Conservation (phyloP, 2,113 vertebrate genomes). For the Actenoides hombroni region DNA sequence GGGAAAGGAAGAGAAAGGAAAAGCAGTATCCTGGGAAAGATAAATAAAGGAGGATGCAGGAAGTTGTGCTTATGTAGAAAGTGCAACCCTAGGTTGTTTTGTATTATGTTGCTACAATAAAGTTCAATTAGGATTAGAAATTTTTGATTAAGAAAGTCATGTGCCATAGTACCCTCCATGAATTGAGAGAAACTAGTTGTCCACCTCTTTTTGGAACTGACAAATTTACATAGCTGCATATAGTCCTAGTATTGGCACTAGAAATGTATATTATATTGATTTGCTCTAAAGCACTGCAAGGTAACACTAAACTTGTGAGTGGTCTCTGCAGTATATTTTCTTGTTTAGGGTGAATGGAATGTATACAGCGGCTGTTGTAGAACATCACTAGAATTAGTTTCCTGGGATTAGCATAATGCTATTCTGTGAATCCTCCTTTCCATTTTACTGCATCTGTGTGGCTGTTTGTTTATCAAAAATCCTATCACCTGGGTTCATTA, state of each 20-base stretch:
- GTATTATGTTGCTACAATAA: neutral
- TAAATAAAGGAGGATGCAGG: neutral
- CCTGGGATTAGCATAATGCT: conserved; percentile 78
- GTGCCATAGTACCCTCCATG: rapidly evolving
- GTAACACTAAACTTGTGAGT: conserved; percentile 63
- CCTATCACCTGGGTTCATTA: conserved; percentile 75
- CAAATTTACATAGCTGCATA: neutral
- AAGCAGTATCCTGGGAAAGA: neutral
- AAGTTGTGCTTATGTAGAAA: neutral
- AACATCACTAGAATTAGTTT: conserved; percentile 78
- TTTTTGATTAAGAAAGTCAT: neutral
- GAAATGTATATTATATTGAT: conserved; percentile 10
- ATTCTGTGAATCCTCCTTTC: conserved; percentile 71
- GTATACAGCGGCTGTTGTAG: conserved; percentile 34
- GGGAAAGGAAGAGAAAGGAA: neutral
- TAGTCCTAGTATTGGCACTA: neutral
- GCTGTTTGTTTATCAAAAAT: conserved; percentile 76
- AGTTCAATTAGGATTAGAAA: neutral
- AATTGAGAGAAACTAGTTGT: neutral
- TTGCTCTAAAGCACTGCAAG: conserved; percentile 33
- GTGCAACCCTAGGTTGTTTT: neutral
- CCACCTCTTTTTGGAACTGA: neutral
- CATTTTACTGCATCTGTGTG: conserved; percentile 71
- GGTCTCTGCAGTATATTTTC: conserved; percentile 71
- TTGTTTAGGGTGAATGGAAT: conserved; percentile 58